Base-by-base conservation (phyloP, 2,113 vertebrate genomes). In the Hiodon tergisus region DNA sequence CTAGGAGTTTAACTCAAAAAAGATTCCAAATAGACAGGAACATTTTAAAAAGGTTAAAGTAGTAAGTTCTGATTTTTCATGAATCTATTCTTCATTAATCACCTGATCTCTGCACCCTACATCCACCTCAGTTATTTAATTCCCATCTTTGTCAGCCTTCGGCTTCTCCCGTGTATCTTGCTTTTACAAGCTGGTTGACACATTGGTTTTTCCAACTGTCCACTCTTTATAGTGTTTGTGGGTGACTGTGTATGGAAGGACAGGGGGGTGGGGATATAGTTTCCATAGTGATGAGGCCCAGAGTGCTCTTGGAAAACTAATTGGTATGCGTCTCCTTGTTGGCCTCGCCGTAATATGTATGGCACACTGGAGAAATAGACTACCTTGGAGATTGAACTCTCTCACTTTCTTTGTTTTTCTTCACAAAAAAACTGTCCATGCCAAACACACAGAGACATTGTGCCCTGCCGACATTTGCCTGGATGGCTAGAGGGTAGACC, bases 301-400 rank as follows among this genome's bases (percentile, higher is more conserved):
- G 90, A 92, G 92, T 90, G 88, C 89, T 90, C 85, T 80, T 84
- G 78, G 91, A 87, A 88, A 82, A 89, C 93, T 95, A 91, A 95
- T 95, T 95, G 94, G 93, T 94, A 94, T 94, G 93, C 93, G 87
- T 92, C 91, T 90, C 90, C 87, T 88, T 91, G 90, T 90, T 92
- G 91, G 89, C 91, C 89, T 93, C 89, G 91, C 91, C 85, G 88
- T 94, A 92, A 93, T 93, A 91, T 93, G 92, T 92, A 92, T 91
- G 87, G 90, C 89, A 90, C 90, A 91, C 91, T 93, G 91, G 92
- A 93, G 91, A 94, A 94, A 95, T 92, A 88, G 92, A 91, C 92
- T 91, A 71, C 70, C 70, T 71, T 71, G 57, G 46, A 54, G 31
- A 31, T 31, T 48, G 70, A 6, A 11, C 51, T 6, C 46, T 71